These are phyloP conservation scores for Tetragnatha montana DNA, from an alignment of 2,888 invertebrate genomes.

Conservation along the genomic window DNA sequence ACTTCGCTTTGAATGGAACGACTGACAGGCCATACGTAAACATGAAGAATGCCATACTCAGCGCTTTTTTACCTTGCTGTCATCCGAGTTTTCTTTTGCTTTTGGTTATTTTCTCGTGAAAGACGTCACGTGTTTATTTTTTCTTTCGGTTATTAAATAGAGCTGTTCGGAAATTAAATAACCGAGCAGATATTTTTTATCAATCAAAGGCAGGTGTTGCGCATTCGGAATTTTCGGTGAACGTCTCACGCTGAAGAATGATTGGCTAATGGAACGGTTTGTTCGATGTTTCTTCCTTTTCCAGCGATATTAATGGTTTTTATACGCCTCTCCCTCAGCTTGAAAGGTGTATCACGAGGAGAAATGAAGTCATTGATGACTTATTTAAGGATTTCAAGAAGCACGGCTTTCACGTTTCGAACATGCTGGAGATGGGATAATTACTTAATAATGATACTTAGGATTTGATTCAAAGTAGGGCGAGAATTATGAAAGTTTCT, in stretches of 20 bases:
- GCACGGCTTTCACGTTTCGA: background rate
- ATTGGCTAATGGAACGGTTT: slow-evolving; percentile 28
- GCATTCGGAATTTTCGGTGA: slow-evolving; percentile 24
- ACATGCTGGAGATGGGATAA: slow-evolving; percentile 4
- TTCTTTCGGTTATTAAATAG: slow-evolving; percentile 10
- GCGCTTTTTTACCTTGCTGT: slow-evolving; percentile 26
- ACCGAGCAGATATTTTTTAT: slow-evolving; percentile 11
- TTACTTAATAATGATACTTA: slow-evolving; percentile 13
- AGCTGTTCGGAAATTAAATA: slow-evolving; percentile 51
- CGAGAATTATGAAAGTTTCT: background rate
- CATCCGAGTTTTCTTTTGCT: slow-evolving; percentile 25
- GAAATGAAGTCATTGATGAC: background rate
- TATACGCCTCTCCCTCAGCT: background rate
- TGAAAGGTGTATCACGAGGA: background rate
- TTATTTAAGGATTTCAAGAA: background rate
- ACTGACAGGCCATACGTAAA: slow-evolving; percentile 53
- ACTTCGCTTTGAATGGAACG: slow-evolving; percentile 11
- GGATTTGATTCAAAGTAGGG: background rate
- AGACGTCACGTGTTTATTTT: slow-evolving; percentile 24
- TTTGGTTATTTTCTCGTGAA: background rate
- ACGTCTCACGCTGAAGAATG: slow-evolving; percentile 41
- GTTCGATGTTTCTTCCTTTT: slow-evolving; percentile 2
- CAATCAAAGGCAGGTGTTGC: slow-evolving; percentile 14
- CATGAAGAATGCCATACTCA: slow-evolving; percentile 37
- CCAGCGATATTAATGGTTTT: slow-evolving; percentile 19